Conservation (phyloP, 2,113 vertebrate genomes). For the Balaeniceps rex region DNA sequence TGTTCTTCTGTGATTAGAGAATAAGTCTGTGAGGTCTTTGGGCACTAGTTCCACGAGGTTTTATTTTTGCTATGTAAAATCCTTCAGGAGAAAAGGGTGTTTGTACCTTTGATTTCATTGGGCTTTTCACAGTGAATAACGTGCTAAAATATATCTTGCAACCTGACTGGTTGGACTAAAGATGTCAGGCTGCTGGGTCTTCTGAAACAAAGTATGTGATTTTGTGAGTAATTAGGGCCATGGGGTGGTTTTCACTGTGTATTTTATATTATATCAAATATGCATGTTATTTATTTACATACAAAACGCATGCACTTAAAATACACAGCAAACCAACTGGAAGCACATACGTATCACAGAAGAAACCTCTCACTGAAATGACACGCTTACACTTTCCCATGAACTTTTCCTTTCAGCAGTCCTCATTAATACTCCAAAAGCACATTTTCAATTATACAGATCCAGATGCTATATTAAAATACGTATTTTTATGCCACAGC, state of each 20-base stretch:
- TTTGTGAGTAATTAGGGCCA: not conserved
- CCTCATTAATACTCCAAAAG: not conserved
- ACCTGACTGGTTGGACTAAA: not conserved
- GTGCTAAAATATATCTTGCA: not conserved
- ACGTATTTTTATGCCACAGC: not conserved
- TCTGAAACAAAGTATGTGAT: rapidly evolving
- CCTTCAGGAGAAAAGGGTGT: not conserved
- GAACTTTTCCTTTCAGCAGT: not conserved
- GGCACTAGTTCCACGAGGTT: not conserved
- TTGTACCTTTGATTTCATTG: not conserved
- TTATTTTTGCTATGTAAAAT: not conserved
- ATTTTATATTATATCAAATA: not conserved
- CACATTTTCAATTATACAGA: not conserved
- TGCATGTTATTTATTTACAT: not conserved
- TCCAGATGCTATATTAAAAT: not conserved
- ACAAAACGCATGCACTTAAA: not conserved
- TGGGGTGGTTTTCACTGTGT: not conserved
- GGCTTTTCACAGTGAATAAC: not conserved
- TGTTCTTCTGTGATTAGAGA: not conserved
- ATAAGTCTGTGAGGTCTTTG: not conserved
- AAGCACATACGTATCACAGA: not conserved
- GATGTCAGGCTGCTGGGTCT: not conserved
- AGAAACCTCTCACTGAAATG: not conserved
- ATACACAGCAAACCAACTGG: not conserved
- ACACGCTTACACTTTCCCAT: not conserved